A percentile compares a stretch with the other conserved stretches of the same genome.
Conservation (phyloP, 2,888 invertebrate species). For the Dolichomitus sp. region DNA sequence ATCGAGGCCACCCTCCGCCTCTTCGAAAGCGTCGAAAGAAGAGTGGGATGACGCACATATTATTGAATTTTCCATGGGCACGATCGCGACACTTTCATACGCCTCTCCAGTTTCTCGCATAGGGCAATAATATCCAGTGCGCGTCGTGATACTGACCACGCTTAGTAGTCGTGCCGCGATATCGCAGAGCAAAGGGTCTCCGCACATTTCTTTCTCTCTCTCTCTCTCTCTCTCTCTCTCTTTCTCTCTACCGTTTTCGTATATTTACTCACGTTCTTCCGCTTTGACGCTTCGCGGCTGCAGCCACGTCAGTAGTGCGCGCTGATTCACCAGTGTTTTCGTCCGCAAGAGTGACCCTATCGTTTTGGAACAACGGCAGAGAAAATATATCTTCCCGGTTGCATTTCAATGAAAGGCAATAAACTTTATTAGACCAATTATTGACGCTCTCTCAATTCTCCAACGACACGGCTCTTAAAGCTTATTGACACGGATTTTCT, state of each 20-base stretch:
- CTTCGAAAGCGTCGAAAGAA: not conserved
- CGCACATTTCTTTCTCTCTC: not conserved
- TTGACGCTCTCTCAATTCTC: not conserved
- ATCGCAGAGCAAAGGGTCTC: conserved; percentile 20
- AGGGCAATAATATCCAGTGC: not conserved
- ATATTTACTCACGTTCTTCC: not conserved
- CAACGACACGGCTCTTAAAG: not conserved
- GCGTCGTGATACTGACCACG: conserved; percentile 20
- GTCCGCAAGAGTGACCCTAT: not conserved
- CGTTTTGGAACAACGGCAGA: not conserved
- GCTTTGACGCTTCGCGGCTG: not conserved
- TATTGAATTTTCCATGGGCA: conserved; percentile 46
- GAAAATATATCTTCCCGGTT: conserved; percentile 12
- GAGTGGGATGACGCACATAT: not conserved
- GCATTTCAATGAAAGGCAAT: conserved; percentile 47
- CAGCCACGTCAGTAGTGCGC: conserved; percentile 1
- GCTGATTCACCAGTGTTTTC: not conserved
- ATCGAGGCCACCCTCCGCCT: conserved; percentile 27
- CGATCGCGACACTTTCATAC: not conserved
- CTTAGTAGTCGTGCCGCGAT: conserved; percentile 12
- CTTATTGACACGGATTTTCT: conserved; percentile 2
- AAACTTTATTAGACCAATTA: conserved; percentile 50
- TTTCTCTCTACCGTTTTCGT: not conserved
- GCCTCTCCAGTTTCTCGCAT: conserved; percentile 10
- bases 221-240: not conserved